Evolutionary conservation across 2,797 vertebrate species (phyloP).

Genomic region (Apogon hyalosoma): DNA sequence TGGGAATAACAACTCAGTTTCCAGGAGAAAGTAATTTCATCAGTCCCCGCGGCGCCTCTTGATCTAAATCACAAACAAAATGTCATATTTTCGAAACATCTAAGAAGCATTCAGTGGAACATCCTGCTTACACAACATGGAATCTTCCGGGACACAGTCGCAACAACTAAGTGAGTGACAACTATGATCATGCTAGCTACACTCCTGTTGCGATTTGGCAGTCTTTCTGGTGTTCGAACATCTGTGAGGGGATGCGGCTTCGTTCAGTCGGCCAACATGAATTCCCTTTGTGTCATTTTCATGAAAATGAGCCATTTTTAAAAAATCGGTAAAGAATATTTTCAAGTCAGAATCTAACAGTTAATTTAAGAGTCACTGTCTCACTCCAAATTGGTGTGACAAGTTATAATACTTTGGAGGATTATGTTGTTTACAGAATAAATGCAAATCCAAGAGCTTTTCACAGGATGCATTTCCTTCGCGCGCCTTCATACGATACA

Average conservation of each 20-base stretch:
- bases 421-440: slow-evolving; percentile 6
- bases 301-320: slow-evolving; percentile 17
- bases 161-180: slow-evolving; percentile 75
- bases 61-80: slow-evolving; percentile 59
- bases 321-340: background rate
- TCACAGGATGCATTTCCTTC: background rate
- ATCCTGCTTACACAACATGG: slow-evolving; percentile 58
- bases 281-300: slow-evolving; percentile 25
- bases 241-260: slow-evolving; percentile 58
- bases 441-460: slow-evolving; percentile 17
- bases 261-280: slow-evolving; percentile 41
- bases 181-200: slow-evolving; percentile 67
- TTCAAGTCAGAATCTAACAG: background rate
- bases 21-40: slow-evolving; percentile 52
- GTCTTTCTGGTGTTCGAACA: slow-evolving; percentile 68
- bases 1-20: slow-evolving; percentile 49
- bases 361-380: slow-evolving; percentile 1
- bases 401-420: background rate
- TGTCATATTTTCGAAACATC: slow-evolving; percentile 53
- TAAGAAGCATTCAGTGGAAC: slow-evolving; percentile 57
- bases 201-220: slow-evolving; percentile 70
- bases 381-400: background rate
- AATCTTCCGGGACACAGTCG: slow-evolving; percentile 59
- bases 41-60: slow-evolving; percentile 42
- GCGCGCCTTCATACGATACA: slow-evolving; percentile 9